Evolutionary conservation across 2,888 invertebrate species (phyloP).

Genomic region (Leptogaster cylindrica): DNA sequence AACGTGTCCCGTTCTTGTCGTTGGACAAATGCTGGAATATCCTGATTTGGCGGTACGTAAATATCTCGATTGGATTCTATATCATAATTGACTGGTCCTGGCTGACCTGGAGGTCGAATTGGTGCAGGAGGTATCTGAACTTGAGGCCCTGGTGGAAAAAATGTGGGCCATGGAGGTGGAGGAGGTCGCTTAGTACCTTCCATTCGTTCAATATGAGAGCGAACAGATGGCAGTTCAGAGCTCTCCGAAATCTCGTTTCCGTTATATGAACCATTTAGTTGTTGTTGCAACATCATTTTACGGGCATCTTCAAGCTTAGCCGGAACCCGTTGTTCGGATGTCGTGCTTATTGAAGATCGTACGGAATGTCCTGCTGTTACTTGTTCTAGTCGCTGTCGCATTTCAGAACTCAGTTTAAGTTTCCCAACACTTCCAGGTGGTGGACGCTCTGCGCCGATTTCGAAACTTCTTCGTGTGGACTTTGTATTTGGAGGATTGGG

Average conservation of each 20-base stretch:
- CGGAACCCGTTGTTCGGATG: slow-evolving; percentile 73
- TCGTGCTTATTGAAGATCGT: slow-evolving; percentile 75
- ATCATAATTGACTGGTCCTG: slow-evolving; percentile 62
- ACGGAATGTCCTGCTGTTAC: slow-evolving; percentile 90
- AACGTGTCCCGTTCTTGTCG: slow-evolving; percentile 76
- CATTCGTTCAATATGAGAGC: slow-evolving; percentile 68
- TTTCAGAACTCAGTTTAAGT: slow-evolving; percentile 87
- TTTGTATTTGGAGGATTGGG: slow-evolving; percentile 51
- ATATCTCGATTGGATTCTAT: slow-evolving; percentile 49
- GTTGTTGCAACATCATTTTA: slow-evolving; percentile 83
- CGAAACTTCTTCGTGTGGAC: slow-evolving; percentile 68
- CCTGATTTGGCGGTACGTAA: slow-evolving; percentile 52
- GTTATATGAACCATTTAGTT: slow-evolving; percentile 69
- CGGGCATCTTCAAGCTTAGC: slow-evolving; percentile 87
- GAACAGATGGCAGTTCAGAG: slow-evolving; percentile 58
- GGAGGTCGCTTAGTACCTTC: slow-evolving; percentile 65
- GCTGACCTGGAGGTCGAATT: slow-evolving; percentile 63
- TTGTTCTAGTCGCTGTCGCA: slow-evolving; percentile 86
- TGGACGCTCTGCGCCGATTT: slow-evolving; percentile 81
- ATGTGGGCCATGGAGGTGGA: slow-evolving; percentile 71
- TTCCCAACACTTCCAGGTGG: slow-evolving; percentile 90
- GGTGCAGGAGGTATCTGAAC: slow-evolving; percentile 70
- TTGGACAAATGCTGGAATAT: slow-evolving; percentile 68
- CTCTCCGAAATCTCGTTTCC: slow-evolving; percentile 47
- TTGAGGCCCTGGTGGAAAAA: slow-evolving; percentile 69